These are phyloP conservation scores for Melikaiella ostensackeni DNA, from an alignment of 2,888 invertebrate genomes.

Conservation along the genomic window DNA sequence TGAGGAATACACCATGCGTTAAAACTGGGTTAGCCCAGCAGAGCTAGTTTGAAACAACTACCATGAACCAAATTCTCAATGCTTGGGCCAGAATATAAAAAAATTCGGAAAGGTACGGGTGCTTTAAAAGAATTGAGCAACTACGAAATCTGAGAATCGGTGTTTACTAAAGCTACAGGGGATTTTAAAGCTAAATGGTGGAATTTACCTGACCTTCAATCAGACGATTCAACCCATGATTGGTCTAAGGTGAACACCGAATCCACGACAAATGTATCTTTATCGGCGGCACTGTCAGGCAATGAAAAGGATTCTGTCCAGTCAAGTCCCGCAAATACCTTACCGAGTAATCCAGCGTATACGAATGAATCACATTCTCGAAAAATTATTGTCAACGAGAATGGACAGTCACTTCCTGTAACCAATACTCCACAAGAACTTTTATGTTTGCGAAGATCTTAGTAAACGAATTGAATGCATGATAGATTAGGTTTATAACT, in stretches of 20 bases:
- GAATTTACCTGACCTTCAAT: too few species aligned
- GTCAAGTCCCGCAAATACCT: too few species aligned
- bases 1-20: slow-evolving; percentile 37
- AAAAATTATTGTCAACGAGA: too few species aligned
- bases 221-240: background rate
- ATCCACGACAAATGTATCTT: background rate
- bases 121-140: background rate
- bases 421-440: too few species aligned
- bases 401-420: too few species aligned
- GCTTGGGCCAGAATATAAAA: slow-evolving; percentile 43
- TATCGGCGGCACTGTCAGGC: slow-evolving; percentile 14
- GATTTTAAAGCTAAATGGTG: slow-evolving; percentile 47
- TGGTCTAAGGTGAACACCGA: too few species aligned
- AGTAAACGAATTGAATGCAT: too few species aligned
- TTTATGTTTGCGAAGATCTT: too few species aligned
- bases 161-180: slow-evolving; percentile 24
- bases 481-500: too few species aligned
- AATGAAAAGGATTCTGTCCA: too few species aligned
- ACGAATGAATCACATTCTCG: too few species aligned
- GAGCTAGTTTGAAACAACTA: slow-evolving; percentile 43
- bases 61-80: slow-evolving; percentile 45
- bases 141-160: slow-evolving; percentile 26
- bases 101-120: background rate
- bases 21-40: slow-evolving; percentile 47
- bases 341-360: too few species aligned